Conservation (phyloP, 2,113 vertebrate species). For the Rynchops niger region DNA sequence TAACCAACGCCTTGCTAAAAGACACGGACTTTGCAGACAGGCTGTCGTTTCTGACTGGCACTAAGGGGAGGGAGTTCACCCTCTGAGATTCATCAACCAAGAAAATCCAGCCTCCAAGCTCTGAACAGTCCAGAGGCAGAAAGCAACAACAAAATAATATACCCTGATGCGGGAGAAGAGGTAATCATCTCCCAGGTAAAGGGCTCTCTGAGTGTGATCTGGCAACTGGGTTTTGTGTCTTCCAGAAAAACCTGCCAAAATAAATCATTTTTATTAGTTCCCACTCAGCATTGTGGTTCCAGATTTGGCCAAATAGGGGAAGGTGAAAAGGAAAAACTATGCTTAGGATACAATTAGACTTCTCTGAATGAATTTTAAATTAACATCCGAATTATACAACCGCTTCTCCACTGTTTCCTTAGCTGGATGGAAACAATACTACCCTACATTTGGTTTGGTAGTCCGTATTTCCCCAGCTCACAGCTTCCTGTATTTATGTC, state of each 20-base stretch:
- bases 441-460: background rate
- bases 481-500: background rate
- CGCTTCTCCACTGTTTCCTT: background rate
- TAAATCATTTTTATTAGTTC: background rate
- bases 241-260: background rate
- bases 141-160: background rate
- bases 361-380: background rate
- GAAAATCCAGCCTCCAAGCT: background rate
- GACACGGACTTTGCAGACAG: background rate
- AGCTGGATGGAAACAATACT: background rate
- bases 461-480: background rate
- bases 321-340: background rate
- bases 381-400: background rate
- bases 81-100: background rate
- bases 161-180: background rate
- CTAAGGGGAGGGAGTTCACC: background rate
- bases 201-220: background rate
- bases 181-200: background rate
- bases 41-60: background rate
- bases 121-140: background rate
- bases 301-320: background rate
- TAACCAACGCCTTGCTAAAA: background rate
- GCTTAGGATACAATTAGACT: background rate
- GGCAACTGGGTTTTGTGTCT: background rate
- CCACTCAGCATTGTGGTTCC: background rate